Conservation (phyloP, 1,140 invertebrate species). For the Euwallacea fornicatus region DNA sequence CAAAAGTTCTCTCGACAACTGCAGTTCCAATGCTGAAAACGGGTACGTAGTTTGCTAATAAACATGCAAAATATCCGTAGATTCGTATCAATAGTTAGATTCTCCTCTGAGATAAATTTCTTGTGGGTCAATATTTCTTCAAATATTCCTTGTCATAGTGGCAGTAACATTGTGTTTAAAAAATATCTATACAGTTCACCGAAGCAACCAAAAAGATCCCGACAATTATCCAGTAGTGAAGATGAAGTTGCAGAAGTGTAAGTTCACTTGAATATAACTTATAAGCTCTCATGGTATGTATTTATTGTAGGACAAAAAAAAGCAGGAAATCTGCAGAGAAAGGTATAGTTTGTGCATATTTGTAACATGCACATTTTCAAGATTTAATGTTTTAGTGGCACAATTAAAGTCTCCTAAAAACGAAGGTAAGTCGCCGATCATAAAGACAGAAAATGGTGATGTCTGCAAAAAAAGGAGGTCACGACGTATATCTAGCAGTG, state of each 20-base stretch:
- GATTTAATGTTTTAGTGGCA: too few relatives aligned
- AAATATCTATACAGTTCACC: constrained; percentile 31
- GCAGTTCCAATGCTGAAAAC: constrained; percentile 12
- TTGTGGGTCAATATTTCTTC: neutral
- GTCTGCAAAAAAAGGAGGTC: constrained; percentile 19
- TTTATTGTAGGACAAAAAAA: too few relatives aligned
- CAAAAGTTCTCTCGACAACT: constrained; percentile 22
- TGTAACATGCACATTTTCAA: too few relatives aligned
- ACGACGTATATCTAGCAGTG: constrained; percentile 35
- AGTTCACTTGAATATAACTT: neutral
- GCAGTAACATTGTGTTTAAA: constrained; percentile 22
- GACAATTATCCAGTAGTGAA: constrained; percentile 36
- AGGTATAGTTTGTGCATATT: too few relatives aligned
- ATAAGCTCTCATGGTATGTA: too few relatives aligned
- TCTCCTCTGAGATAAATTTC: neutral
- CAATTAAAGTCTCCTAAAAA: too few relatives aligned
- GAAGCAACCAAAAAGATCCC: constrained; percentile 30
- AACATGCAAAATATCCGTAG: constrained; percentile 36
- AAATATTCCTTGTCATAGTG: neutral
- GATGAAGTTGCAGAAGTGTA: constrained; percentile 12
- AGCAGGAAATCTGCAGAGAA: too few relatives aligned
- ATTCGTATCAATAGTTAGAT: constrained; percentile 14
- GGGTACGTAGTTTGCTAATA: constrained; percentile 33
- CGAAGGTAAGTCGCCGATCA: too few relatives aligned
- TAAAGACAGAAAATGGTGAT: too few relatives aligned